These are phyloP conservation scores for Drosophila merina DNA, from an alignment of 2,888 invertebrate species.

Conservation along the genomic window DNA sequence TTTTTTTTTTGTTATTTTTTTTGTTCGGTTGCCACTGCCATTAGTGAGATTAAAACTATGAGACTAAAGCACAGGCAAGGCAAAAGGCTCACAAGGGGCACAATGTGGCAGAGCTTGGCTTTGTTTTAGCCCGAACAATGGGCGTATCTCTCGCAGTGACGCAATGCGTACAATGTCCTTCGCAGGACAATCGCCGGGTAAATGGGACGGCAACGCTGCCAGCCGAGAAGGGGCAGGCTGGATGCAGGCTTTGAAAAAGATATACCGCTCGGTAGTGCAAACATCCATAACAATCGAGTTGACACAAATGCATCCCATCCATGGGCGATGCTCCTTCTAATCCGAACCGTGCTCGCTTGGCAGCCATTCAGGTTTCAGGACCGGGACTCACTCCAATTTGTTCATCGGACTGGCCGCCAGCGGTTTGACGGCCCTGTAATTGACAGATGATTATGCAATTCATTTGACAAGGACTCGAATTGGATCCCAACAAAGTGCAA, in stretches of 20 bases:
- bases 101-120: conserved; percentile 54
- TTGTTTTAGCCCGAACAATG: conserved; percentile 63
- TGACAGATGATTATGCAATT: conserved; percentile 40
- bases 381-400: conserved; percentile 30
- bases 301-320: conserved; percentile 66
- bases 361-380: conserved; percentile 50
- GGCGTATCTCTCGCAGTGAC: conserved; percentile 72
- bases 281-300: conserved; percentile 71
- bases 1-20: background rate
- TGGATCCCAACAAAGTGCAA: conserved; percentile 11
- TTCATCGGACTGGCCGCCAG: conserved; percentile 15
- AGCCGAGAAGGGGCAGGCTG: background rate
- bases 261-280: conserved; percentile 59
- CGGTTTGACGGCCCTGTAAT: conserved; percentile 29
- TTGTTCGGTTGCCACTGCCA: conserved; percentile 50
- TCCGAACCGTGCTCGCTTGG: conserved; percentile 53
- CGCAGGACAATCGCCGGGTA: conserved; percentile 47
- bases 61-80: conserved; percentile 68
- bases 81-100: conserved; percentile 28
- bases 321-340: conserved; percentile 53
- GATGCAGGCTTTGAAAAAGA: conserved; percentile 40
- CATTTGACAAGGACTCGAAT: conserved; percentile 18
- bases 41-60: conserved; percentile 78
- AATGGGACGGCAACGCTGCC: background rate
- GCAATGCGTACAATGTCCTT: conserved; percentile 70